Evolutionary conservation across 2,888 invertebrate genomes (phyloP).

Genomic region (Campoletis raptor): DNA sequence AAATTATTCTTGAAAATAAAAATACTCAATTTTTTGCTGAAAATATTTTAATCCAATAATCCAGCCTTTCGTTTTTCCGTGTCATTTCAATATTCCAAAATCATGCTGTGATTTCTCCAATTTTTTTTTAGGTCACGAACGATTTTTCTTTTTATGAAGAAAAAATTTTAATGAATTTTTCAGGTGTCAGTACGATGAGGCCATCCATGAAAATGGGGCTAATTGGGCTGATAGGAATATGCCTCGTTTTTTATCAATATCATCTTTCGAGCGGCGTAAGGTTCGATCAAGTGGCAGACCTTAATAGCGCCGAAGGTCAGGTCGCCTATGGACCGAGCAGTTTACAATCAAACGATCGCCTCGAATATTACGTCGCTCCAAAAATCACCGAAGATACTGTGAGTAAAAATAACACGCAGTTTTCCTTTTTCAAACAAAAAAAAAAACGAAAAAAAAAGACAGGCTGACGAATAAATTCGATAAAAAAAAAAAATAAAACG

Average conservation of each 20-base stretch:
- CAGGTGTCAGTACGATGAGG: constrained; percentile 84
- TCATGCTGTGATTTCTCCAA: background rate
- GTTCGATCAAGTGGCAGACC: constrained; percentile 78
- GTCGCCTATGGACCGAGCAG: constrained; percentile 72
- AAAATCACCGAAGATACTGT: constrained; percentile 79
- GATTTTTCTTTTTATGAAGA: constrained; percentile 3
- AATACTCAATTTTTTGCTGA: background rate
- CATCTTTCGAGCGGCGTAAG: constrained; percentile 86
- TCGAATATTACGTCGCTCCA: constrained; percentile 73
- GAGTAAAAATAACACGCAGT: constrained; percentile 5
- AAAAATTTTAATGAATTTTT: constrained; percentile 28
- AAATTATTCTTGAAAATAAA: too few relatives aligned
- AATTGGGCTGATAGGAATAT: constrained; percentile 88
- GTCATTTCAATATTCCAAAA: background rate
- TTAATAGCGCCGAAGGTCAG: constrained; percentile 75
- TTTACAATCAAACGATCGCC: constrained; percentile 75
- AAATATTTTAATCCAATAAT: background rate
- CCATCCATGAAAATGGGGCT: constrained; percentile 89
- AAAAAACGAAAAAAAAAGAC: background rate
- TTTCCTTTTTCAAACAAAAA: background rate
- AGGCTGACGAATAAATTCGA: background rate
- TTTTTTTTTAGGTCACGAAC: constrained; percentile 11
- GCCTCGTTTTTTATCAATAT: constrained; percentile 89
- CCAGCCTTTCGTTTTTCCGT: background rate
- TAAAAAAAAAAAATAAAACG: background rate